Evolutionary conservation across 2,888 invertebrate genomes (phyloP).

Genomic region (Lymantria monacha): DNA sequence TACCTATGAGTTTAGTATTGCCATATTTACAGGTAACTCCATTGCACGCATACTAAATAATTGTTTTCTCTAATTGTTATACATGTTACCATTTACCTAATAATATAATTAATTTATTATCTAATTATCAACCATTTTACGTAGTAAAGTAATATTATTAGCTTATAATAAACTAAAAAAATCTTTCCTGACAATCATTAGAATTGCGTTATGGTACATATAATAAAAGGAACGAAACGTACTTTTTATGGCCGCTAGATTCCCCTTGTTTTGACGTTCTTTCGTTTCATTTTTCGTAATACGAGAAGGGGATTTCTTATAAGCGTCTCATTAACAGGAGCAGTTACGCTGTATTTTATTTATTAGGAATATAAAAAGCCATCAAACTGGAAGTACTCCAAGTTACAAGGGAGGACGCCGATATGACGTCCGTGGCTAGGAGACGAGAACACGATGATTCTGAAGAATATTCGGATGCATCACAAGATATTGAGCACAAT

Average conservation of each 20-base stretch:
- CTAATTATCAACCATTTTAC: too few species aligned
- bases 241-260: slow-evolving; percentile 70
- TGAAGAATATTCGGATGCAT: slow-evolving; percentile 76
- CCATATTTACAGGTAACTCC: too few species aligned
- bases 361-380: slow-evolving; percentile 43
- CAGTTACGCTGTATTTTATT: slow-evolving; percentile 46
- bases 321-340: slow-evolving; percentile 45
- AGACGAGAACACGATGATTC: slow-evolving; percentile 71
- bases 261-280: slow-evolving; percentile 75
- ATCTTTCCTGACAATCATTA: too few species aligned
- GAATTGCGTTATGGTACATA: too few species aligned
- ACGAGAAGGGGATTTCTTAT: slow-evolving; percentile 56
- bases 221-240: slow-evolving; percentile 42
- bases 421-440: slow-evolving; percentile 75
- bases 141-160: too few species aligned
- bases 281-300: slow-evolving; percentile 56
- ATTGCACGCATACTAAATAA: too few species aligned
- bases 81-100: too few species aligned
- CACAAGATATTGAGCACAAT: slow-evolving; percentile 72
- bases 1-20: too few species aligned
- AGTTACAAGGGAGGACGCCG: slow-evolving; percentile 68
- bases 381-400: slow-evolving; percentile 75
- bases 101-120: too few species aligned
- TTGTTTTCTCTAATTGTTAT: too few species aligned
- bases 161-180: too few species aligned